Percentiles rank a stretch among this genome's conserved stretches.
Evolutionary conservation across 2,797 vertebrate genomes (phyloP).

Genomic region (Syndactyla subalaris): DNA sequence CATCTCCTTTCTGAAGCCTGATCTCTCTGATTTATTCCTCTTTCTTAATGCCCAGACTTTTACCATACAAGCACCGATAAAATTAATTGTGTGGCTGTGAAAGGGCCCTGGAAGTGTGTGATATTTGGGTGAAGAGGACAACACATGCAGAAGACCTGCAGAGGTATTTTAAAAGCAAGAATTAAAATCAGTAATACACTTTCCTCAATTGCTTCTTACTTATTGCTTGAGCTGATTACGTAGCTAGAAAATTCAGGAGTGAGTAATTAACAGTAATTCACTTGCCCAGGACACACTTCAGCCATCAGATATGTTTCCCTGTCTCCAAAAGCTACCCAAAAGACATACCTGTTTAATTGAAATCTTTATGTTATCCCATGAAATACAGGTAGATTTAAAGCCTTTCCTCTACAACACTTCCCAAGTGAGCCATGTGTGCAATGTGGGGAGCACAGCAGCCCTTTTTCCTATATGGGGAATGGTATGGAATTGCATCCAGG

Average conservation of each 20-base stretch:
- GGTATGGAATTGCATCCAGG: accelerated
- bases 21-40: not conserved
- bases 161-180: not conserved
- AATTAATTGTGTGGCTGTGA: not conserved
- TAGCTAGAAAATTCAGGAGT: not conserved
- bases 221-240: not conserved
- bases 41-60: not conserved
- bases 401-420: not conserved
- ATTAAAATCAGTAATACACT: not conserved
- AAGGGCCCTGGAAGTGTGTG: not conserved
- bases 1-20: not conserved
- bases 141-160: not conserved
- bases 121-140: not conserved
- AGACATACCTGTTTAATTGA: not conserved
- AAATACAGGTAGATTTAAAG: not conserved
- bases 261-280: not conserved
- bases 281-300: not conserved
- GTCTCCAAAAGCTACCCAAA: not conserved
- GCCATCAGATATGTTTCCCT: not conserved
- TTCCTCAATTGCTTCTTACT: not conserved
- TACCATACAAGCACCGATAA: not conserved
- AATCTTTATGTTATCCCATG: not conserved
- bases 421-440: not conserved
- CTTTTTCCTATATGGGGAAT: not conserved
- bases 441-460: not conserved